These are phyloP conservation scores for Pseudomyrmex concolor DNA, from an alignment of 1,140 invertebrate genomes.

Conservation along the genomic window DNA sequence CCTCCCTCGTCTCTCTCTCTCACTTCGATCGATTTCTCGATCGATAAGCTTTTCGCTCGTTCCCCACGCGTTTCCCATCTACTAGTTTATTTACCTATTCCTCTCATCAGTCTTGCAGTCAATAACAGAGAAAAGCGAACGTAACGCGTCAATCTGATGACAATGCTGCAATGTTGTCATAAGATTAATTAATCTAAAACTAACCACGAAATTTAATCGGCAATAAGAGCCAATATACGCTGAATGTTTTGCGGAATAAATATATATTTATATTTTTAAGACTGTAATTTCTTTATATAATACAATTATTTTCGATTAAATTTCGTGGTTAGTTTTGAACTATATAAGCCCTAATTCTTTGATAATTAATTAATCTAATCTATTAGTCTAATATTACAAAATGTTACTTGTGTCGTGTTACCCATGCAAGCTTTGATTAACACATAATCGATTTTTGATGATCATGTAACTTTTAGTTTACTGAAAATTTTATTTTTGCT, in stretches of 20 bases:
- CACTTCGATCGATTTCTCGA: conserved; percentile 43
- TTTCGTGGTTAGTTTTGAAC: too few species aligned
- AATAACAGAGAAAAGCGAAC: conserved; percentile 31
- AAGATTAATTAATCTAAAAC: too few species aligned
- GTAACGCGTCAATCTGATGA: conserved; percentile 27
- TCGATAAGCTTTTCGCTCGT: conserved; percentile 41
- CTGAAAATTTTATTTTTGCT: too few species aligned
- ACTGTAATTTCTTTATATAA: too few species aligned
- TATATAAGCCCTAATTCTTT: background rate
- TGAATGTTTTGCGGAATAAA: too few species aligned
- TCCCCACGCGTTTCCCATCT: conserved; percentile 6
- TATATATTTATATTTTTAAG: too few species aligned
- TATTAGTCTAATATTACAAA: background rate
- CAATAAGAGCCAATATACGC: too few species aligned
- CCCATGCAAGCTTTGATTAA: background rate
- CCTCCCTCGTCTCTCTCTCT: background rate
- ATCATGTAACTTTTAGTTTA: conserved; percentile 4
- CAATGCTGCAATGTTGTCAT: background rate
- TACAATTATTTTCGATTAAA: too few species aligned
- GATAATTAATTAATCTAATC: conserved; percentile 51
- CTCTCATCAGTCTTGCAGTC: conserved; percentile 8
- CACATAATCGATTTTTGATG: background rate
- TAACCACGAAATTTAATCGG: too few species aligned
- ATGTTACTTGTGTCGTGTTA: background rate
- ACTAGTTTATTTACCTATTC: conserved; percentile 50